phyloP scores from a whole-genome alignment of 1,140 invertebrate genomes.

The Leptopilina clavipes region DNA sequence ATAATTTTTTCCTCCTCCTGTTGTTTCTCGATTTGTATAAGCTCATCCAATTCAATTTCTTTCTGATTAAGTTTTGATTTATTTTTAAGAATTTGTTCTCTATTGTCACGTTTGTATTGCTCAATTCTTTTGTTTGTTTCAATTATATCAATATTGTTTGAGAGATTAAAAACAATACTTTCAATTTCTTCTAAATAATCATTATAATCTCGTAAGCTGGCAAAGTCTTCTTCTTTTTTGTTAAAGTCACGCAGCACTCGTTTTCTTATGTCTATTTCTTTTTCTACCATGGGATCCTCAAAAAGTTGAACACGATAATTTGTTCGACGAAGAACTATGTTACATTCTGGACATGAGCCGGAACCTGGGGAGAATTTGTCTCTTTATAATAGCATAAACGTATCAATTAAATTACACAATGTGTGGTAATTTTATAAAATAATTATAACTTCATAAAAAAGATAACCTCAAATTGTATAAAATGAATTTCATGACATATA shows the following conservation, averaged over 20 bases:
- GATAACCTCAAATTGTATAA: neutral
- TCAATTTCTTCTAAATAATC: slow-evolving; percentile 96
- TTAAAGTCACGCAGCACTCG: slow-evolving; percentile 92
- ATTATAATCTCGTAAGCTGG: slow-evolving; percentile 87
- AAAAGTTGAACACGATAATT: slow-evolving; percentile 97
- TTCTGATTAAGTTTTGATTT: slow-evolving; percentile 83
- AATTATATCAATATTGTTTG: slow-evolving; percentile 92
- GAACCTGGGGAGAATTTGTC: slow-evolving; percentile 80
- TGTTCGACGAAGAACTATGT: slow-evolving; percentile 87
- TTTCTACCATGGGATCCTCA: slow-evolving; percentile 96
- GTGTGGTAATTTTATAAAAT: neutral
- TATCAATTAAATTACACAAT: too few relatives aligned
- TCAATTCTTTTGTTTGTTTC: slow-evolving; percentile 94
- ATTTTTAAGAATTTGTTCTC: slow-evolving; percentile 92
- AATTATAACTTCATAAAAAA: too few relatives aligned
- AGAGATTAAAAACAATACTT: slow-evolving; percentile 92
- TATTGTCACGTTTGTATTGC: slow-evolving; percentile 95
- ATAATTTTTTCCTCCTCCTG: slow-evolving; percentile 80
- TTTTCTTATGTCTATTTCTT: slow-evolving; percentile 97
- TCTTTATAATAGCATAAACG: too few relatives aligned
- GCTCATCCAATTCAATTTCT: slow-evolving; percentile 89
- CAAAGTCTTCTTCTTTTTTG: slow-evolving; percentile 94
- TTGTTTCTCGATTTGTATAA: slow-evolving; percentile 89
- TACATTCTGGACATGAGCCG: slow-evolving; percentile 94
- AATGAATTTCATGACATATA: neutral